These are phyloP conservation scores for Pyralis farinalis DNA, from an alignment of 2,888 invertebrate species.

Conservation along the genomic window DNA sequence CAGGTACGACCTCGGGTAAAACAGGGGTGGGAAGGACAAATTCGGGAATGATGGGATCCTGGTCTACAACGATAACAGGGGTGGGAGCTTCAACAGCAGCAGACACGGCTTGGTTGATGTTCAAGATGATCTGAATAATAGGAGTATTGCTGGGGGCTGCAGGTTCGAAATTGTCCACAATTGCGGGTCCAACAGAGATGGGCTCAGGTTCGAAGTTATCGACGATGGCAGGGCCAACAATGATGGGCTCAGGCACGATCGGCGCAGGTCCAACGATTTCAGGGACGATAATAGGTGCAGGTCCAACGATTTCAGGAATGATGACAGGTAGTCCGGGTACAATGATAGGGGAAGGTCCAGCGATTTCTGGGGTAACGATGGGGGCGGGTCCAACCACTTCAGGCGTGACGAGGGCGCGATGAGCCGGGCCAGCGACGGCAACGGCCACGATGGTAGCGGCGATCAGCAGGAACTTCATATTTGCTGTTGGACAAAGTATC, in stretches of 20 bases:
- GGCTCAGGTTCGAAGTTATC: too few species aligned
- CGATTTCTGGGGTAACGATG: slow-evolving; percentile 20
- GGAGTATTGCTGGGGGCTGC: too few species aligned
- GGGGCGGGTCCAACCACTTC: slow-evolving; percentile 27
- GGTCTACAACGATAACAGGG: too few species aligned
- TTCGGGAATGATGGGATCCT: slow-evolving; percentile 3
- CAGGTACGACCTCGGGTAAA: slow-evolving; percentile 10
- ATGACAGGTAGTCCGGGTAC: too few species aligned
- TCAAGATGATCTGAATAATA: too few species aligned
- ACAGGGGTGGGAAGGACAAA: neutral
- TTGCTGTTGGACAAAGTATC: slow-evolving; percentile 11
- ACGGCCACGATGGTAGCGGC: slow-evolving; percentile 32
- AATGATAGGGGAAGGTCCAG: slow-evolving; percentile 1
- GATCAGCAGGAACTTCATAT: slow-evolving; percentile 19
- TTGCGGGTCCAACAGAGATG: too few species aligned
- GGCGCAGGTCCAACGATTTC: slow-evolving; percentile 5
- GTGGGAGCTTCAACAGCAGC: too few species aligned
- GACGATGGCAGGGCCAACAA: too few species aligned
- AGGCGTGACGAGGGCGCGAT: slow-evolving; percentile 20
- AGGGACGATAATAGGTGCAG: too few species aligned
- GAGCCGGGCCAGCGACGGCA: slow-evolving; percentile 39
- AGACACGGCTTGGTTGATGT: too few species aligned
- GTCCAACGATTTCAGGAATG: too few species aligned
- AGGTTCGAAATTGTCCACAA: too few species aligned
- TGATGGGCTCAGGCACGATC: slow-evolving; percentile 3